These are phyloP conservation scores for Probosciger aterrimus DNA, from an alignment of 2,113 vertebrate genomes.

Conservation along the genomic window DNA sequence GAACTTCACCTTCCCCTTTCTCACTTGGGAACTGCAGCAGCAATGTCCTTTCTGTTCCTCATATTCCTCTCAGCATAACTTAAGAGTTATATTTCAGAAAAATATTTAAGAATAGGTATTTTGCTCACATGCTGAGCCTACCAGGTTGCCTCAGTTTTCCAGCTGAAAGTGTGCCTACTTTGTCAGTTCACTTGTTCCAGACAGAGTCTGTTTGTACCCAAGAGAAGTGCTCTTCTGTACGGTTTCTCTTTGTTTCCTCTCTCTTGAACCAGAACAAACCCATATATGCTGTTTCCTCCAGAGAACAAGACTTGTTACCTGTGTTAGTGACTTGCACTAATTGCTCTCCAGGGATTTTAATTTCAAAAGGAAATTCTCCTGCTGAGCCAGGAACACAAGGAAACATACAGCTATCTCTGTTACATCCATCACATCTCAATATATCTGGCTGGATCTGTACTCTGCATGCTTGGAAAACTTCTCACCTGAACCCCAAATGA, in stretches of 20 bases:
- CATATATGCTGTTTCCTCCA: not conserved
- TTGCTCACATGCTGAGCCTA: not conserved
- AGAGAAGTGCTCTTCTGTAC: not conserved
- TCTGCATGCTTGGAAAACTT: not conserved
- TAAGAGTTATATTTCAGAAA: not conserved
- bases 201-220: not conserved
- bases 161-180: not conserved
- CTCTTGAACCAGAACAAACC: not conserved
- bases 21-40: not conserved
- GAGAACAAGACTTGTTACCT: not conserved
- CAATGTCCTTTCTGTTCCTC: not conserved
- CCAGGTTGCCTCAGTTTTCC: not conserved
- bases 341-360: not conserved
- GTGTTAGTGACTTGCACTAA: not conserved
- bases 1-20: not conserved
- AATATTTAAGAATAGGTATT: not conserved
- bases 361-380: not conserved
- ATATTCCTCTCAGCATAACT: not conserved
- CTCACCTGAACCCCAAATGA: not conserved
- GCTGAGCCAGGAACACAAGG: not conserved
- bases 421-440: not conserved
- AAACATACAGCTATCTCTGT: not conserved
- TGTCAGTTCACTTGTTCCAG: not conserved
- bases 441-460: not conserved
- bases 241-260: not conserved